Evolutionary conservation across 2,888 invertebrate genomes (phyloP).

Genomic region (Tinea pellionella): DNA sequence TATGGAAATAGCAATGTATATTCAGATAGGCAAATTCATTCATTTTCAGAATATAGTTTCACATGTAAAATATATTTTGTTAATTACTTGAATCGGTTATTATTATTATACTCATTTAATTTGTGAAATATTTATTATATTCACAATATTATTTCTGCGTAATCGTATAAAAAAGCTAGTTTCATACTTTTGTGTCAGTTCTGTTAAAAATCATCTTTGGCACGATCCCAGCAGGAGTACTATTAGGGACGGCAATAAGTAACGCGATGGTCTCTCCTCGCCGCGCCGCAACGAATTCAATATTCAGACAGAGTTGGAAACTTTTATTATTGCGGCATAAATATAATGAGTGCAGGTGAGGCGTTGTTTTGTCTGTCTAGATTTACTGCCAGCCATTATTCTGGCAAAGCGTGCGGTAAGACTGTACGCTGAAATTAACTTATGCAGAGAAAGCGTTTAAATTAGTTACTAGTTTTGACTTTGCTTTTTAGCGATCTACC

Average conservation of each 20-base stretch:
- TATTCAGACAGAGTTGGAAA: conserved; percentile 62
- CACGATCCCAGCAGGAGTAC: conserved; percentile 7
- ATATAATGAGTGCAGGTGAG: conserved; percentile 68
- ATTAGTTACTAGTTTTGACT: conserved; percentile 41
- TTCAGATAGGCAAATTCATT: neutral
- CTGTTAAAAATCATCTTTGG: neutral
- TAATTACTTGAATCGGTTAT: too few relatives aligned
- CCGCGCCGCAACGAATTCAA: conserved; percentile 61
- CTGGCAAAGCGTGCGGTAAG: conserved; percentile 30
- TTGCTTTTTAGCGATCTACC: neutral
- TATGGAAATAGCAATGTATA: neutral
- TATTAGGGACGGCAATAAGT: conserved; percentile 56
- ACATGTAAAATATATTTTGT: neutral
- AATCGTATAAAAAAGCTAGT: too few relatives aligned
- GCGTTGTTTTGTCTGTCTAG: conserved; percentile 50
- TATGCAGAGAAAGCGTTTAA: conserved; percentile 35
- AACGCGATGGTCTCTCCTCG: conserved; percentile 45
- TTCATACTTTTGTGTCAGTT: neutral
- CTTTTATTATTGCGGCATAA: conserved; percentile 68
- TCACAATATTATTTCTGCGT: too few relatives aligned
- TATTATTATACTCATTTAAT: too few relatives aligned
- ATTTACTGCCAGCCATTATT: conserved; percentile 51
- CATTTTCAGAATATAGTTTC: neutral
- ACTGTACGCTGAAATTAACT: conserved; percentile 30
- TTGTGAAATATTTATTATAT: too few relatives aligned